Evolutionary conservation across 2,113 vertebrate species (phyloP), one percentile per base, ranked within the genome.

Genomic region (Prunella fulvescens): DNA sequence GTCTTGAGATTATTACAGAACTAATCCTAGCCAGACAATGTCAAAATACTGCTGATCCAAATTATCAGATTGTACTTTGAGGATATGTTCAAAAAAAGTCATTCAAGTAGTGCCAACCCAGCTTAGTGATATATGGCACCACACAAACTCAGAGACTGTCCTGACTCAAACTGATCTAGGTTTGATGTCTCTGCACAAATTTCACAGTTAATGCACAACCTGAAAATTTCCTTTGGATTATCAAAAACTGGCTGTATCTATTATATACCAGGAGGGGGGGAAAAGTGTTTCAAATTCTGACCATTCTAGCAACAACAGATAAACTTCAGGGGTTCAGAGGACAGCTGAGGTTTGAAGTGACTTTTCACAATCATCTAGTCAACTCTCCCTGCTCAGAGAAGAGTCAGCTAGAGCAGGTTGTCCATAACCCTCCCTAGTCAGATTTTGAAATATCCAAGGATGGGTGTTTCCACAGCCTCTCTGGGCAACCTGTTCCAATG

Each of bases 201-300:
- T 81, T 81, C 40, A 22, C 19, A 31, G 33, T 65, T 73, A 56
- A 39, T 61, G 8, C 6, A 61, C 15, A 85, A 69, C 18, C 37
- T 51, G 65, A 65, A 81, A 70, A 79, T 66, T 45, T 33, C 28
- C 28, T 88, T 26, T 51, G 24, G 24, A 33, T 90, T 28, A 61
- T 71, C 54, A 69, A 53, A 85, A 90, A 9, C 9, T 78, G 37
- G 56, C 37, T 78, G 2, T 50, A 54, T 84, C 45, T 72, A 4
- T 74, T 24, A n/a, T 57, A 37, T 51, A 20, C 10, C 19, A 1
- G 1, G 15, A 7, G 15, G 19, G 3, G 1, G 10, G 14, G 35
- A 42, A 33, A 39, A 40, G 42, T 3, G 3, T 44, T 81, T 31
- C 22, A 39, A 73, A 61, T 73, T 92, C 47, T 66, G 17, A 60